These are phyloP conservation scores for Resseliella maxima DNA, from an alignment of 2,888 invertebrate genomes.

Conservation along the genomic window DNA sequence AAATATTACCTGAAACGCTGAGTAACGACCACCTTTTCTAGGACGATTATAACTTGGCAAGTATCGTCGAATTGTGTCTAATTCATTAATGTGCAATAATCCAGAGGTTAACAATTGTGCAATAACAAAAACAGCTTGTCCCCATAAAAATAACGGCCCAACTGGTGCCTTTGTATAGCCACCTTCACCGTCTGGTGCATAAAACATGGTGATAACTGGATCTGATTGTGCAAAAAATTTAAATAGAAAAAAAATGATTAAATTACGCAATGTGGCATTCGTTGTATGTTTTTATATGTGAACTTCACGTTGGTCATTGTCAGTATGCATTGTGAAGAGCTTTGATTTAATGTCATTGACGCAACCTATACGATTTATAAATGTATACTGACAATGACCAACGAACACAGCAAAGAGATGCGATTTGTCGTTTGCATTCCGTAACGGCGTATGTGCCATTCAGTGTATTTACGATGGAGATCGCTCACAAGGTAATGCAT, in stretches of 20 bases:
- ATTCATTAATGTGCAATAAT: conserved; percentile 90
- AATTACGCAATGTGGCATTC: too few relatives aligned
- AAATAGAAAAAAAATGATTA: not conserved
- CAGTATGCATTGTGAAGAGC: too few relatives aligned
- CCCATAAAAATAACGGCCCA: conserved; percentile 86
- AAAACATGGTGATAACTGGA: conserved; percentile 95
- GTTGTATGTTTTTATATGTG: too few relatives aligned
- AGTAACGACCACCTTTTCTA: conserved; percentile 90
- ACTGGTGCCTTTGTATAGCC: conserved; percentile 66
- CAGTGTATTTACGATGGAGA: too few relatives aligned
- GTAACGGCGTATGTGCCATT: too few relatives aligned
- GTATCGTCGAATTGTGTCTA: conserved; percentile 95
- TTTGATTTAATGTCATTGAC: too few relatives aligned
- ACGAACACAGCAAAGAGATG: too few relatives aligned
- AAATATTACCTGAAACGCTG: conserved; percentile 90
- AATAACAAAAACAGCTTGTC: conserved; percentile 95
- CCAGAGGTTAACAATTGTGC: conserved; percentile 91
- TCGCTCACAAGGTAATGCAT: too few relatives aligned
- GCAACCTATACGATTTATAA: too few relatives aligned
- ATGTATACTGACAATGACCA: too few relatives aligned
- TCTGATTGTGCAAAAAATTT: conserved; percentile 68
- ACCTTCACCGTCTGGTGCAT: conserved; percentile 67
- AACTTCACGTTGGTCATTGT: too few relatives aligned
- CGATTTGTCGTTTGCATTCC: too few relatives aligned
- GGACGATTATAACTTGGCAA: conserved; percentile 96